A percentile compares a stretch with the other conserved stretches of the same genome.
Conservation (phyloP, 2,888 invertebrate species). For the Latheticus oryzae region DNA sequence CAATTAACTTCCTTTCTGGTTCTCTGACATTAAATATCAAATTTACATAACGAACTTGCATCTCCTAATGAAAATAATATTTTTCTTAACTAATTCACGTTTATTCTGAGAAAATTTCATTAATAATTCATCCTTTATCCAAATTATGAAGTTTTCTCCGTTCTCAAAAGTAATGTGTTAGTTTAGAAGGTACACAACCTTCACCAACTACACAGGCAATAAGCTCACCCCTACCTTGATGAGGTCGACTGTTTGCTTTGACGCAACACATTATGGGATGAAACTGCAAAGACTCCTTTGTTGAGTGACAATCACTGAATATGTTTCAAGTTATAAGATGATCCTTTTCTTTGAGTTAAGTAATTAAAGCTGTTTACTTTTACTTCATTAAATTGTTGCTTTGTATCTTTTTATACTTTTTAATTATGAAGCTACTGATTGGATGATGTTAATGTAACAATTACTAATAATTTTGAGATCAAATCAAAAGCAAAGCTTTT, state of each 20-base stretch:
- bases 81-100: no score
- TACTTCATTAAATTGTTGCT: slow-evolving; percentile 1
- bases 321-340: slow-evolving; percentile 1
- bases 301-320: slow-evolving; percentile 19
- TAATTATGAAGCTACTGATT: background rate
- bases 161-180: slow-evolving; percentile 13
- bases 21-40: no score
- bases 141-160: slow-evolving; percentile 10
- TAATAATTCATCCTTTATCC: slow-evolving; percentile 5
- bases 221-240: slow-evolving; percentile 41
- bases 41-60: no score
- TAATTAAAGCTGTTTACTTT: slow-evolving; percentile 17
- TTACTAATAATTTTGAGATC: slow-evolving; percentile 11
- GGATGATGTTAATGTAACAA: background rate
- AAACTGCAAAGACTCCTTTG: slow-evolving; percentile 36
- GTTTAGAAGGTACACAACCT: slow-evolving; percentile 35
- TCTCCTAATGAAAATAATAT: no score
- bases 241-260: slow-evolving; percentile 45
- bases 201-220: slow-evolving; percentile 46
- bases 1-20: no score
- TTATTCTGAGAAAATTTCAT: no score
- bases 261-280: slow-evolving; percentile 47
- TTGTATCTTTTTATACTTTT: background rate
- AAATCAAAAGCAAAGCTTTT: no score
- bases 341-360: slow-evolving; percentile 6